These are phyloP conservation scores for Centropus unirufus DNA, from an alignment of 2,113 vertebrate genomes.

Conservation along the genomic window DNA sequence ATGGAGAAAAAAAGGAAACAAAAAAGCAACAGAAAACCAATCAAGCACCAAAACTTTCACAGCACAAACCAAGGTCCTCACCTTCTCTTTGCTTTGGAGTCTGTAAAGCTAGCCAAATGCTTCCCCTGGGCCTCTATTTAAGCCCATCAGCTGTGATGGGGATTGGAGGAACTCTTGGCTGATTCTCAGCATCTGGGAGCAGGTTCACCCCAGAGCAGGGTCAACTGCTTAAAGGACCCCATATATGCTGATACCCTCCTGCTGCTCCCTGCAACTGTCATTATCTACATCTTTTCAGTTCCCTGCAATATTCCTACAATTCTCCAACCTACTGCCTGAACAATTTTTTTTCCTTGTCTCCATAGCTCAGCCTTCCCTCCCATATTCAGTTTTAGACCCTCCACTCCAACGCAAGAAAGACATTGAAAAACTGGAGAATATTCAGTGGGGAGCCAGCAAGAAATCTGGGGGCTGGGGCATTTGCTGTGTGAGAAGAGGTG, in stretches of 20 bases:
- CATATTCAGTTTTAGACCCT: fast-evolving
- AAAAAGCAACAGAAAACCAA: background rate
- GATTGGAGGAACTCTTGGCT: background rate
- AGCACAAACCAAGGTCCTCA: background rate
- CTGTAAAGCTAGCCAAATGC: fast-evolving
- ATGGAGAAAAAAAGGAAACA: no score
- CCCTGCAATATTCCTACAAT: background rate
- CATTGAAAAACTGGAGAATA: background rate
- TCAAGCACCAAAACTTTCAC: no score
- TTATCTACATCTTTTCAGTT: background rate
- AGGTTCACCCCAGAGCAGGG: background rate
- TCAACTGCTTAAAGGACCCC: background rate
- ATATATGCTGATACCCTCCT: background rate
- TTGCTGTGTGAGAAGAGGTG: background rate
- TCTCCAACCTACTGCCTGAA: background rate
- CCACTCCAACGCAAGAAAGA: background rate
- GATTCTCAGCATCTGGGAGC: background rate
- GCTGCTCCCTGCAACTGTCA: background rate
- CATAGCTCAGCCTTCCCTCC: background rate
- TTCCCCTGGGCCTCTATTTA: background rate
- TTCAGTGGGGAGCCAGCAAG: background rate
- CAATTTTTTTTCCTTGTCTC: background rate
- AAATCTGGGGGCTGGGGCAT: background rate
- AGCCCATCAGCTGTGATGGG: background rate
- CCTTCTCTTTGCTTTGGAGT: background rate